Conservation (phyloP, 1,140 invertebrate genomes). For the Diplogasteroides magnus region DNA sequence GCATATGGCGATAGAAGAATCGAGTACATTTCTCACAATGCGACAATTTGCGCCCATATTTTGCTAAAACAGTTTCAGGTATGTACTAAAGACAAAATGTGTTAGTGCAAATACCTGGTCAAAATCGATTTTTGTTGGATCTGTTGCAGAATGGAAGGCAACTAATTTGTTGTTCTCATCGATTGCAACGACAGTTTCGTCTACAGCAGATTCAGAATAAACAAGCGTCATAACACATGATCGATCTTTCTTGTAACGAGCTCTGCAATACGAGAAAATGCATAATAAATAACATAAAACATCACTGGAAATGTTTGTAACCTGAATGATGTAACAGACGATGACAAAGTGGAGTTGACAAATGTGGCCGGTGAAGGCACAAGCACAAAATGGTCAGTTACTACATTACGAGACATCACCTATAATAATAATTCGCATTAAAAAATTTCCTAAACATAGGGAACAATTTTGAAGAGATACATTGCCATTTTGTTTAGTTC, state of each 20-base stretch:
- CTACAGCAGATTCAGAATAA: not conserved
- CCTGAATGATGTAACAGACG: not conserved
- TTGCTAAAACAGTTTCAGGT: no score
- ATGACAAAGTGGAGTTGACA: not conserved
- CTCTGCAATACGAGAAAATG: not conserved
- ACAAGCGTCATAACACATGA: not conserved
- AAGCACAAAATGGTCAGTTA: not conserved
- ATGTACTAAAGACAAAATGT: no score
- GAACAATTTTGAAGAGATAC: no score
- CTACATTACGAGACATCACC: not conserved
- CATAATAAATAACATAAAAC: not conserved
- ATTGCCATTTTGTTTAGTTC: not conserved
- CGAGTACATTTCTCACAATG: not conserved
- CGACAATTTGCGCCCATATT: no score
- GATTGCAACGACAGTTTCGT: not conserved
- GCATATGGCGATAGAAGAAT: not conserved
- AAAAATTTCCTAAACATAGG: no score
- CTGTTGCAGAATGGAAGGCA: not conserved
- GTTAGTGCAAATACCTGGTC: no score
- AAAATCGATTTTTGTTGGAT: not conserved
- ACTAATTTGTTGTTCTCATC: not conserved
- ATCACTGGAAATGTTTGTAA: no score
- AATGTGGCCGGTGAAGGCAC: not conserved
- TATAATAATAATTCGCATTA: no score
- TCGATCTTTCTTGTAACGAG: not conserved